Evolutionary conservation across 2,888 invertebrate genomes (phyloP), one percentile per base, ranked within the genome.

Genomic region (Yponomeuta malinellus): DNA sequence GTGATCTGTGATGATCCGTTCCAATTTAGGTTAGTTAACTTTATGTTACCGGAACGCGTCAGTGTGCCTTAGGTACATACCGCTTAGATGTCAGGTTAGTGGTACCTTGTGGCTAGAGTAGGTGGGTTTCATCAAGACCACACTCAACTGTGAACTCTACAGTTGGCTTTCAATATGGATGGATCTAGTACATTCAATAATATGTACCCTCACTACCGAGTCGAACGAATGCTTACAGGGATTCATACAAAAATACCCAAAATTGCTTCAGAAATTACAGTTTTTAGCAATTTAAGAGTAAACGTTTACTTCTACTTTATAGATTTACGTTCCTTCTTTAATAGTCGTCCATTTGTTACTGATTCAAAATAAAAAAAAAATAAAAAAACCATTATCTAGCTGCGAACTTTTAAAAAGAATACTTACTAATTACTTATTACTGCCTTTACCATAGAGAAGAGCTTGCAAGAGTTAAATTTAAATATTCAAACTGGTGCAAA

Each of bases 401-500:
- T 67, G 67, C 33, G 33, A n/a, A 33, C 15, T 43, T 67, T 33
- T 37, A 67, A 67, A 37, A 33, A 9, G 2, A 33, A 43, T 67
- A 33, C 67, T n/a, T 29, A 67, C n/a, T 59, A 59, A 5, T 12
- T 59, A 59, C 52, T 59, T 59, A 59, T 59, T 59, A 59, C 15
- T 59, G 12, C 15, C 15, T 59, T 59, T 15, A 15, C 15, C 12
- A 59, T 59, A 59, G 52, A 59, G 15, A 59, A 78, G 79, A 84
- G 81, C 78, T 84, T 84, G 86, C 84, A 77, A 83, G 81, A 85
- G 80, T 83, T 78, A 12, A 59, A 59, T 59, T 59, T 59, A 59
- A 59, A 59, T 82, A 83, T 84, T 81, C 84, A 89, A 88, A 90
- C 86, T 15, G 52, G 89, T 89, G 90, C 90, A 88, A 90, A 89